phyloP scores from a whole-genome alignment of 2,888 invertebrate genomes.

The Tipula helvola region DNA sequence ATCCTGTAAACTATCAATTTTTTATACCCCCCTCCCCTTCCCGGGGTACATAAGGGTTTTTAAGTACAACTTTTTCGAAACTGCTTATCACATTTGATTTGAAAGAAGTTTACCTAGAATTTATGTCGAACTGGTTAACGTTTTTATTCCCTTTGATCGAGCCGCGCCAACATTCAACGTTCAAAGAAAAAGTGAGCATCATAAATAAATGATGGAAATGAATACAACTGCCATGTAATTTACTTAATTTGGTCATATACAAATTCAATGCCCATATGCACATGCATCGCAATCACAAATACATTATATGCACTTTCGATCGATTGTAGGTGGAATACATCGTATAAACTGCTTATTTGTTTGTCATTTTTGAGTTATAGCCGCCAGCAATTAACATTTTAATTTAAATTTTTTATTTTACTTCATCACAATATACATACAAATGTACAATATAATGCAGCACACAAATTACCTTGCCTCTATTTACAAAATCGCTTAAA shows the following conservation, averaged over 20 bases:
- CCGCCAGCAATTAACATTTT: neutral
- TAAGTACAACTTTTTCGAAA: no score
- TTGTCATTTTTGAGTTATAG: neutral
- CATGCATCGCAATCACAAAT: neutral
- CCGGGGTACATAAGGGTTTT: no score
- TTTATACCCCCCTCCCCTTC: no score
- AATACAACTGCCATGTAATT: neutral
- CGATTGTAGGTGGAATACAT: neutral
- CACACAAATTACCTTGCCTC: no score
- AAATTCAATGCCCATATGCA: neutral
- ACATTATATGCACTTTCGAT: neutral
- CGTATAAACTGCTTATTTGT: neutral
- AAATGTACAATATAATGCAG: no score
- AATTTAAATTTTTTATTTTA: neutral
- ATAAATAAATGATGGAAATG: neutral
- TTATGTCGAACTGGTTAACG: no score
- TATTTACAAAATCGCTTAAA: neutral
- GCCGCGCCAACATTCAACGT: neutral
- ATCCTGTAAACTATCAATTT: no score
- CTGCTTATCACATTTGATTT: no score
- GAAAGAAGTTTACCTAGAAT: no score
- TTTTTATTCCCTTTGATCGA: neutral
- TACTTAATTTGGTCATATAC: neutral
- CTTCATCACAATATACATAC: neutral
- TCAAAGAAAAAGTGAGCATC: neutral